phyloP scores from a whole-genome alignment of 2,113 vertebrate species.

The Ranitomeya variabilis region DNA sequence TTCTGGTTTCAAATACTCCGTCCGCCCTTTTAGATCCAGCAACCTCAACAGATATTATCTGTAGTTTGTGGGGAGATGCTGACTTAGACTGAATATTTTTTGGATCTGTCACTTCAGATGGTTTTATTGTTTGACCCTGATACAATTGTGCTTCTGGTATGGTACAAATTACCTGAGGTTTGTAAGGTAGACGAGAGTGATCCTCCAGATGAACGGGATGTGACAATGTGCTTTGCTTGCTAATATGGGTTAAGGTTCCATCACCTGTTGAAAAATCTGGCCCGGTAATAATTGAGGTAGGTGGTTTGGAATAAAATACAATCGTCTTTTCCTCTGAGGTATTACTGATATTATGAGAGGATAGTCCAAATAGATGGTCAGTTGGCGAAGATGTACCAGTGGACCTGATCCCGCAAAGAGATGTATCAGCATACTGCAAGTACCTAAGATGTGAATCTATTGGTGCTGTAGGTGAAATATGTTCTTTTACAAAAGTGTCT shows the following conservation, averaged over 20 bases:
- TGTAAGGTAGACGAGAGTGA: constrained; percentile 51
- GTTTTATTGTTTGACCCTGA: constrained; percentile 63
- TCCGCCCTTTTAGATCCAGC: constrained; percentile 58
- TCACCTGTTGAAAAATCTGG: constrained; percentile 56
- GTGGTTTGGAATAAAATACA: constrained; percentile 67
- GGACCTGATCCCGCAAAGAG: constrained; percentile 39
- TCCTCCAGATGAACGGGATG: constrained; percentile 56
- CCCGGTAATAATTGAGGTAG: constrained; percentile 76
- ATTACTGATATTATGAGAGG: constrained; percentile 62
- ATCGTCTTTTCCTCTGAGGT: constrained; percentile 71
- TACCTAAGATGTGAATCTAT: constrained; percentile 63
- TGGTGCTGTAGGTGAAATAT: neutral
- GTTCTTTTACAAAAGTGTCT: constrained; percentile 63
- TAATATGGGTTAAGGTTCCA: constrained; percentile 56
- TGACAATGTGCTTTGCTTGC: constrained; percentile 56
- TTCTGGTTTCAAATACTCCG: constrained; percentile 33
- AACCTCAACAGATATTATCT: constrained; percentile 60
- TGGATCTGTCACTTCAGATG: constrained; percentile 59
- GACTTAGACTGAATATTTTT: constrained; percentile 59
- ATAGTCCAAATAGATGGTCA: constrained; percentile 61
- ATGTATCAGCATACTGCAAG: constrained; percentile 58
- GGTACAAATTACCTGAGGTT: constrained; percentile 59
- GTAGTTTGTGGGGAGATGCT: constrained; percentile 63
- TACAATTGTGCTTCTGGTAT: constrained; percentile 70
- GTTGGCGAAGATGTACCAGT: constrained; percentile 60